Percentiles rank a stretch among this genome's conserved stretches.
Evolutionary conservation across 2,113 vertebrate genomes (phyloP).

Genomic region (Callipepla squamata): DNA sequence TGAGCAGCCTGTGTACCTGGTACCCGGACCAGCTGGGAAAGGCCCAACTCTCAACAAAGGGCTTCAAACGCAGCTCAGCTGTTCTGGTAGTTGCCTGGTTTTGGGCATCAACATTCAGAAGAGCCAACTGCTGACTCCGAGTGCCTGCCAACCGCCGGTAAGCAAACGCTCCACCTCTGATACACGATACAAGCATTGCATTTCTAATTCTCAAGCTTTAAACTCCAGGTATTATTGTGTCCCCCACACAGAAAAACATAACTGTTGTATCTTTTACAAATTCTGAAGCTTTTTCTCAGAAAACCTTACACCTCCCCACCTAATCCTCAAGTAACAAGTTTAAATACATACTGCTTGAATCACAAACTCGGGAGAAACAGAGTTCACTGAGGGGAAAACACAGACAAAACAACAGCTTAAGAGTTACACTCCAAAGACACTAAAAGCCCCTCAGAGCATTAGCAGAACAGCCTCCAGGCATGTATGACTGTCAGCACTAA

Average conservation of each 20-base stretch:
- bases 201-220: not conserved
- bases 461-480: not conserved
- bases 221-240: not conserved
- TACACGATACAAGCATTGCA: not conserved
- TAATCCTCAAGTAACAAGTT: not conserved
- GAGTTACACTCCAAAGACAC: slow-evolving; percentile 3
- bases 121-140: not conserved
- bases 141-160: not conserved
- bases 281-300: not conserved
- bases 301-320: not conserved
- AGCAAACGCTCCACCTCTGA: not conserved
- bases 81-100: not conserved
- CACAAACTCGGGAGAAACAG: not conserved
- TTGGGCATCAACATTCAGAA: not conserved
- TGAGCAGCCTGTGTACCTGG: not conserved
- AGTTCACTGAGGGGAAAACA: not conserved
- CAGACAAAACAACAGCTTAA: slow-evolving; percentile 12
- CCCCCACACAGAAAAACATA: not conserved
- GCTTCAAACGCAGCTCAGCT: not conserved
- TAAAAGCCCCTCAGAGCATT: not conserved
- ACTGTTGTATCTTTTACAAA: not conserved
- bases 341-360: not conserved
- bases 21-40: not conserved
- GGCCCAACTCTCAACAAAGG: not conserved
- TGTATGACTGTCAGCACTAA: not conserved